phyloP scores from a whole-genome alignment of 2,888 invertebrate species.

The Volucella inanis region DNA sequence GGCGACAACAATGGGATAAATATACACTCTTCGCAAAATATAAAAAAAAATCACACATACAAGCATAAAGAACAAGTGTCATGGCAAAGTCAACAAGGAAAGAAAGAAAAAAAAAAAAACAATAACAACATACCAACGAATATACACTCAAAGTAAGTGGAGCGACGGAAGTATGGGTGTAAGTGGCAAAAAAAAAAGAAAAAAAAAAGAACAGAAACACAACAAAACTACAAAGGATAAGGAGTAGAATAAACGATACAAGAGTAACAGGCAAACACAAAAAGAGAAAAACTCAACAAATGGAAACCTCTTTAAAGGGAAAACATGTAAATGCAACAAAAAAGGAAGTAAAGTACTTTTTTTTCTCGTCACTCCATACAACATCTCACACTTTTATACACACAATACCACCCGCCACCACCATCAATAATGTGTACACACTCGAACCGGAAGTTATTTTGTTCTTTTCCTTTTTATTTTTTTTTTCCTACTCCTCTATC shows the following conservation, averaged over 20 bases:
- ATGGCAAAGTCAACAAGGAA: constrained; percentile 40
- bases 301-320: constrained; percentile 32
- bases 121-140: constrained; percentile 1
- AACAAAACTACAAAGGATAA: constrained; percentile 36
- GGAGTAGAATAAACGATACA: constrained; percentile 17
- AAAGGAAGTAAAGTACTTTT: constrained; percentile 9
- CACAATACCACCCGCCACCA: not conserved
- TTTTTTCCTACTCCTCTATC: constrained; percentile 8
- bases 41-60: not conserved
- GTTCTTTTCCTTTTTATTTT: constrained; percentile 21
- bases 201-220: not conserved
- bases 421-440: constrained; percentile 23
- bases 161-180: not conserved
- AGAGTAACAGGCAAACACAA: constrained; percentile 2
- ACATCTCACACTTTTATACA: not conserved
- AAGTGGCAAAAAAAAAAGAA: not conserved
- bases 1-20: constrained; percentile 35
- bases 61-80: constrained; percentile 23
- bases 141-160: not conserved
- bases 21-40: constrained; percentile 13
- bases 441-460: constrained; percentile 41
- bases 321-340: constrained; percentile 61
- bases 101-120: not conserved
- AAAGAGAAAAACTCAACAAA: not conserved
- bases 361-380: not conserved